Percentiles rank a stretch among this genome's conserved stretches.
phyloP scores from a whole-genome alignment of 2,113 vertebrate genomes.

The Zingel zingel region DNA sequence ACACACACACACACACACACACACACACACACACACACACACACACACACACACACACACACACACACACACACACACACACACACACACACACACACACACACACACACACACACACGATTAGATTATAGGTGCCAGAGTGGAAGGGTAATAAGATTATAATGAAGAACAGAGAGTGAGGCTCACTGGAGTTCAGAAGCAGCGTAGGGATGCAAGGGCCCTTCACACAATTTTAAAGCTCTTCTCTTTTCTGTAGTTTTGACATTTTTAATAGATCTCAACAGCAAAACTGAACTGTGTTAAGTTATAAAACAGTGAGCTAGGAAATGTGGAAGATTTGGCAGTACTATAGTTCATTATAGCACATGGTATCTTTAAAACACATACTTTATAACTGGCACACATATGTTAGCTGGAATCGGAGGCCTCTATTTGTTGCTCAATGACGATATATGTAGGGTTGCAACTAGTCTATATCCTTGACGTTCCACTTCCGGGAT shows the following conservation, averaged over 20 bases:
- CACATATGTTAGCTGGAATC: neutral
- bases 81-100: no score
- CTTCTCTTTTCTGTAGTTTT: constrained; percentile 1
- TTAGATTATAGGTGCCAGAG: constrained; percentile 36
- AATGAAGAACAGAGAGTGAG: constrained; percentile 28
- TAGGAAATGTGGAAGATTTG: neutral
- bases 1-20: no score
- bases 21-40: no score
- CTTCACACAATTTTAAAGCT: constrained; percentile 18
- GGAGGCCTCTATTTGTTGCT: neutral
- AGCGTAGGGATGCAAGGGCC: constrained; percentile 19
- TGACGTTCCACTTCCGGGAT: no score
- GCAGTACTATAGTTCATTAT: neutral
- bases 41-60: no score
- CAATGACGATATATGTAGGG: neutral
- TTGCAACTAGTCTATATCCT: neutral
- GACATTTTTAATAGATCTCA: constrained; percentile 4
- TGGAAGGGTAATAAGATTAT: constrained; percentile 60
- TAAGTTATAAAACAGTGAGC: neutral
- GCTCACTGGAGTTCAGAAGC: constrained; percentile 31
- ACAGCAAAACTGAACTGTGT: neutral
- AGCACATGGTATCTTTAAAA: neutral
- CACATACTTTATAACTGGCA: neutral
- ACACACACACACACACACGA: no score
- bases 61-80: no score